Evolutionary conservation across 2,888 invertebrate genomes (phyloP), one percentile per base, ranked within the genome.

Genomic region (Apodemia hepburni): DNA sequence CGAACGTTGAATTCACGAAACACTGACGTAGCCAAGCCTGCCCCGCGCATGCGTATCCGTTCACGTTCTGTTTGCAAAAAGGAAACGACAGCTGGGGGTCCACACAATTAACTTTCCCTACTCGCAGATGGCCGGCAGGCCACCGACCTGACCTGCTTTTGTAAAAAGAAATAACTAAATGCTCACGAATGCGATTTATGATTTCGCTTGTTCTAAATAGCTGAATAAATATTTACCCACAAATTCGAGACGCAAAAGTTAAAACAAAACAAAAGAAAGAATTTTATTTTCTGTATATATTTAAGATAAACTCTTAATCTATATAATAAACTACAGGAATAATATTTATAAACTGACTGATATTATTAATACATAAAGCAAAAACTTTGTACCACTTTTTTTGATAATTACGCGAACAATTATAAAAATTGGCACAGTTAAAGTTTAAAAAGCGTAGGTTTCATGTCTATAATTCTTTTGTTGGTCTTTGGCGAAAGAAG

Each of bases 101-200:
- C 78, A 79, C 80, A 78, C 73, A 76, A 77, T 66, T 78, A 80
- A 84, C 89, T 90, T 90, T 90, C 88, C 84, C 87, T 85, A 76
- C 76, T 73, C 64, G 29, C 42, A 57, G 58, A 61, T 74, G 67
- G 69, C 65, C 68, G 66, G 54, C 73, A 69, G 77, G 74, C 75
- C 79, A 75, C 73, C 80, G 81, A 82, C 80, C 76, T 86, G 89
- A 86, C 90, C 87, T 73, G 85, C 84, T 90, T 91, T 88, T 86
- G 80, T 82, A 74, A 73, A 74, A 70, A 74, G 71, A 72, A 71
- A 67, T 69, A 65, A 60, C 69, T 70, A 65, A 68, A 68, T 66
- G 63, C 51, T 12, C 59, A 22, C 38, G 59, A 17, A 18, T 33
- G 17, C 38, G 22, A 27, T 54, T 54, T 38, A 38, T 51, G 35